Evolutionary conservation across 2,888 invertebrate genomes (phyloP).

Genomic region (Xestia c-nigrum): DNA sequence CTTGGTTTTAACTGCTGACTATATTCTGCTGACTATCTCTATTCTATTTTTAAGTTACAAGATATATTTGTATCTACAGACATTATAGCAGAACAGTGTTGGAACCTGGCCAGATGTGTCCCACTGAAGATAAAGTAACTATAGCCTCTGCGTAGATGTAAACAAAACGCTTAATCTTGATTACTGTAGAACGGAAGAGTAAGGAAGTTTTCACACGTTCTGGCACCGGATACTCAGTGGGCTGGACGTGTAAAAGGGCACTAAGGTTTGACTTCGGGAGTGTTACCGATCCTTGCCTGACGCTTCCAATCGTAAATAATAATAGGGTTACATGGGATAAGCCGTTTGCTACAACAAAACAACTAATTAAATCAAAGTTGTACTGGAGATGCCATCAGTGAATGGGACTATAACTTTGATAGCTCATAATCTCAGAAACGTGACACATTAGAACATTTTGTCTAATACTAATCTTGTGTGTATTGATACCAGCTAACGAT

Average conservation of each 20-base stretch:
- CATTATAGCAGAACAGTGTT: not conserved
- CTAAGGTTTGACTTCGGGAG: too few species aligned
- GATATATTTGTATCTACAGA: slow-evolving; percentile 1
- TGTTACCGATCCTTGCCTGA: not conserved
- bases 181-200: not conserved
- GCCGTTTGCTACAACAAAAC: not conserved
- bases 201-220: not conserved
- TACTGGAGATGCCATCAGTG: too few species aligned
- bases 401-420: too few species aligned
- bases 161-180: slow-evolving; percentile 14
- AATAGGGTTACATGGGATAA: not conserved
- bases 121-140: not conserved
- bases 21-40: not conserved
- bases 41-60: not conserved
- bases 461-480: too few species aligned
- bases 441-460: too few species aligned
- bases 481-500: too few species aligned
- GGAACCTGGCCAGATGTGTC: slow-evolving; percentile 22
- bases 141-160: slow-evolving; percentile 6
- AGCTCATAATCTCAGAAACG: too few species aligned
- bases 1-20: not conserved
- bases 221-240: not conserved
- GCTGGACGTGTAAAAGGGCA: not conserved
- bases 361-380: not conserved
- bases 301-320: not conserved